Evolutionary conservation across 2,797 vertebrate species (phyloP).

Genomic region (Ibycter americanus): DNA sequence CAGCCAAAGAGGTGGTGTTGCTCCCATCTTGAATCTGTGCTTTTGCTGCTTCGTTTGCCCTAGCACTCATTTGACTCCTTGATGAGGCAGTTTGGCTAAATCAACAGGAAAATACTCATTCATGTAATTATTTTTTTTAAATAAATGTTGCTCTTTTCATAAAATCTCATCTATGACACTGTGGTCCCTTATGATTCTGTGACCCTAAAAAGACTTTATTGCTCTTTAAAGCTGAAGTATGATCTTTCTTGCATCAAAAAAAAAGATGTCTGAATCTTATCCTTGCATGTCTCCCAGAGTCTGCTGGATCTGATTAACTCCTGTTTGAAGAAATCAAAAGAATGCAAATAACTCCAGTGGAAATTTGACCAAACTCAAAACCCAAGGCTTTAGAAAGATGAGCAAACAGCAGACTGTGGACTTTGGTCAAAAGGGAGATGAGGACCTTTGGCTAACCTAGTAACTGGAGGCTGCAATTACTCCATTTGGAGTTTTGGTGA

Average conservation of each 20-base stretch:
- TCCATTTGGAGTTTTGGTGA: neutral
- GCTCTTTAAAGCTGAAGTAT: neutral
- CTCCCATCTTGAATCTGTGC: neutral
- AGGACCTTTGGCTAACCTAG: neutral
- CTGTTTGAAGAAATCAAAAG: neutral
- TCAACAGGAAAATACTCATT: neutral
- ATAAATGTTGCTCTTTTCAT: neutral
- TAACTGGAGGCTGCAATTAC: neutral
- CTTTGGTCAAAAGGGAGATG: neutral
- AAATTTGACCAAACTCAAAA: neutral
- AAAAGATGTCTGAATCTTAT: neutral
- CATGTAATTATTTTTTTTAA: neutral
- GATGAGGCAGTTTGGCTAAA: neutral
- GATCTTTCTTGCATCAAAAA: neutral
- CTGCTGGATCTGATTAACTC: neutral
- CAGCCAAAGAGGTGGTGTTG: neutral
- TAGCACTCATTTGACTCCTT: neutral
- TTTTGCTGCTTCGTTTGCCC: neutral
- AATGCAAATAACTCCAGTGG: neutral
- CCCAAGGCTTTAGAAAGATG: neutral
- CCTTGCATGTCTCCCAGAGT: neutral
- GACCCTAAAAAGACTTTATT: neutral
- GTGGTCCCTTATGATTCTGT: neutral
- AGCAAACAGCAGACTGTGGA: neutral
- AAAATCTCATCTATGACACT: neutral